These are phyloP conservation scores for Mystacides longicornis DNA, from an alignment of 2,888 invertebrate genomes.

Conservation along the genomic window DNA sequence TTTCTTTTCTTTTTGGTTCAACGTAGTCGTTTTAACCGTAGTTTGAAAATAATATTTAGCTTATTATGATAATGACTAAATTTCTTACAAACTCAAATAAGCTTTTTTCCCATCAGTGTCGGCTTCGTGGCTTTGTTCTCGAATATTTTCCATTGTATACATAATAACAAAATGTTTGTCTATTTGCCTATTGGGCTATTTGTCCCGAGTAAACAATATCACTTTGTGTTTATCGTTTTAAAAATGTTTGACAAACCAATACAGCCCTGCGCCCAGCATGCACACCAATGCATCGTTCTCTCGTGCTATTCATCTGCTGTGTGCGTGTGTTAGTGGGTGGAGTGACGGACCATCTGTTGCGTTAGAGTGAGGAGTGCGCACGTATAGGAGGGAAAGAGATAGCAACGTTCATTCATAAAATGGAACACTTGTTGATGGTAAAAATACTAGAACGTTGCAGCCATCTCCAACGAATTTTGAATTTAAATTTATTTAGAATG, in stretches of 20 bases:
- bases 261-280: no score
- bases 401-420: slow-evolving; percentile 22
- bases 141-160: not conserved
- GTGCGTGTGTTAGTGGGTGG: not conserved
- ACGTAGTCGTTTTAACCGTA: no score
- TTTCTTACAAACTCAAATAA: no score
- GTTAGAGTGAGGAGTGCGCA: slow-evolving; percentile 4
- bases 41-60: no score
- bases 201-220: not conserved
- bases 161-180: not conserved
- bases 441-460: slow-evolving; percentile 6
- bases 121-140: not conserved
- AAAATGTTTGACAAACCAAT: not conserved
- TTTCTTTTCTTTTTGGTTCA: no score
- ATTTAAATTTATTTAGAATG: no score
- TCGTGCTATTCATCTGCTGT: not conserved
- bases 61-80: no score
- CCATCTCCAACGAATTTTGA: not conserved
- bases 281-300: not conserved
- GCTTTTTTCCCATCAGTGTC: not conserved
- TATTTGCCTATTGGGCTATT: not conserved
- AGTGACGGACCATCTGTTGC: not conserved
- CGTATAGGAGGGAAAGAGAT: slow-evolving; percentile 9
- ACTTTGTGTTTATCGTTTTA: not conserved
- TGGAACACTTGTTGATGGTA: slow-evolving; percentile 15